Evolutionary conservation across 2,888 invertebrate species (phyloP).

Genomic region (Hymenopus coronatus): DNA sequence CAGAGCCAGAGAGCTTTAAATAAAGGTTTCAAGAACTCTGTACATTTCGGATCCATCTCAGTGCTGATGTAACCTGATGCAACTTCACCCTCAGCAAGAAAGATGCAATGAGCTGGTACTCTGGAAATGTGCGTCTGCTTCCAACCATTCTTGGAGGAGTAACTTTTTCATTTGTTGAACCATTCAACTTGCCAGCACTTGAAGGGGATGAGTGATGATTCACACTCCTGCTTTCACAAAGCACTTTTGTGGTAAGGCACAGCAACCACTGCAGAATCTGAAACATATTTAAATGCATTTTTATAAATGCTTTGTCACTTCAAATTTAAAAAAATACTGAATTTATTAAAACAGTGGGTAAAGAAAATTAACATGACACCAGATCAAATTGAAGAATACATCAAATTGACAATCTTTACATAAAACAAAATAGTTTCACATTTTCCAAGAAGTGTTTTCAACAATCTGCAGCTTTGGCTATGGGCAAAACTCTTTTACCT

Average conservation of each 20-base stretch:
- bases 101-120: constrained; percentile 68
- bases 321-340: too few species aligned
- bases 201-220: background rate
- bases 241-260: constrained; percentile 69
- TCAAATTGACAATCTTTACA: too few species aligned
- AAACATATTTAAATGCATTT: constrained; percentile 5
- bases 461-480: too few species aligned
- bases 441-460: too few species aligned
- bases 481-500: too few species aligned
- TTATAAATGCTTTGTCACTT: too few species aligned
- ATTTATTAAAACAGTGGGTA: too few species aligned
- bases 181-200: too few species aligned
- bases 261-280: constrained; percentile 73
- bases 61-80: constrained; percentile 57
- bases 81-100: constrained; percentile 64
- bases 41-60: constrained; percentile 56
- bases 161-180: background rate
- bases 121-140: constrained; percentile 64
- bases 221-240: constrained; percentile 57
- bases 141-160: constrained; percentile 32
- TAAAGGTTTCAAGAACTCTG: constrained; percentile 41
- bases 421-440: too few species aligned
- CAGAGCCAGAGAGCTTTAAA: background rate
- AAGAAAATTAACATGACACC: too few species aligned
- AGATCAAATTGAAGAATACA: too few species aligned